Conservation (phyloP, 2,113 vertebrate genomes). For the Pygoscelis antarcticus region DNA sequence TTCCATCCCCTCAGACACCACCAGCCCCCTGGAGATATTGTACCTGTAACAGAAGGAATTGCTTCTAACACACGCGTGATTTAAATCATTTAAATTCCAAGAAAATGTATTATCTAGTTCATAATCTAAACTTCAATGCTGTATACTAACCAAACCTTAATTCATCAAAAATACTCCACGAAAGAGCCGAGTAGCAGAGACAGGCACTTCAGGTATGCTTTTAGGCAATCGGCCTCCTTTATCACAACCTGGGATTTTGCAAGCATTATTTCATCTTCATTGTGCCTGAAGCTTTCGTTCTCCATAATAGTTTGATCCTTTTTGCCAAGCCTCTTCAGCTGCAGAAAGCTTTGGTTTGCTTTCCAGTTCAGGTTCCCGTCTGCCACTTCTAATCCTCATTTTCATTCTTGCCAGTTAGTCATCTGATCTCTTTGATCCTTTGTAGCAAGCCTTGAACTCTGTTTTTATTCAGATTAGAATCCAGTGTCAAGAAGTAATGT, state of each 20-base stretch:
- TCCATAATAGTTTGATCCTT: constrained; percentile 33
- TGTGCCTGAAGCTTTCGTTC: background rate
- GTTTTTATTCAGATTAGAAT: constrained; percentile 65
- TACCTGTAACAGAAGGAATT: background rate
- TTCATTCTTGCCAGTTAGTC: constrained; percentile 56
- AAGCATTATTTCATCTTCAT: background rate
- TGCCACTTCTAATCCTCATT: constrained; percentile 54
- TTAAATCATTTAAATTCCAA: background rate
- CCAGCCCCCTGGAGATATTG: background rate
- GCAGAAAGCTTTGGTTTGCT: constrained; percentile 57
- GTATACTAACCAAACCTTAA: background rate
- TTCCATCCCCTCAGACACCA: background rate
- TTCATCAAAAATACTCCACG: background rate
- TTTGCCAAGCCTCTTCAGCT: constrained; percentile 41
- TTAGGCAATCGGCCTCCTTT: background rate
- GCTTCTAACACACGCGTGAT: background rate
- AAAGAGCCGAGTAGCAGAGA: background rate
- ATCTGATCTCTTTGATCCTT: constrained; percentile 62
- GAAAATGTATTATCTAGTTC: background rate
- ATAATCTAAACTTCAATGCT: background rate
- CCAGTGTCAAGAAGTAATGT: background rate
- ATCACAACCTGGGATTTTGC: background rate
- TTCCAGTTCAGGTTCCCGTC: constrained; percentile 45
- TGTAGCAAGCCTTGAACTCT: constrained; percentile 46
- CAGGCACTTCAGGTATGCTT: background rate